phyloP scores from a whole-genome alignment of 2,797 vertebrate species.

The Anniella stebbinsi region DNA sequence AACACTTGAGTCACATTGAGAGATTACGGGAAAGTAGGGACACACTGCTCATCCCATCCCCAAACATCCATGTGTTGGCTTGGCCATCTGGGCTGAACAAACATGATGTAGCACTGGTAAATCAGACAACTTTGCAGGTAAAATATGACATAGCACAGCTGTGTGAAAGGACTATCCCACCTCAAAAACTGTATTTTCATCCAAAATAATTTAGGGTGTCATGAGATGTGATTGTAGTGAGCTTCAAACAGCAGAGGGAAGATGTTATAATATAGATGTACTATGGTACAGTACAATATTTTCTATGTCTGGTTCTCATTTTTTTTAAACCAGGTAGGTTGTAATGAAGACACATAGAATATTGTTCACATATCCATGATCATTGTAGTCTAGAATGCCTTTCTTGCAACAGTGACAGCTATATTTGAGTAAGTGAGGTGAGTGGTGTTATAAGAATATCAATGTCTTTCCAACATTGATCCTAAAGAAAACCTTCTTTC shows the following conservation, averaged over 20 bases:
- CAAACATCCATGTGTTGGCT: not conserved
- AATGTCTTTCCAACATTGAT: constrained; percentile 1
- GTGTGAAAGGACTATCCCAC: not conserved
- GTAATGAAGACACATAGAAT: not conserved
- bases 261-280: not conserved
- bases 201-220: not conserved
- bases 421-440: constrained; percentile 51
- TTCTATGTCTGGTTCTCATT: not conserved
- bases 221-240: not conserved
- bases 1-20: not conserved
- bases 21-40: not conserved
- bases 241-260: not conserved
- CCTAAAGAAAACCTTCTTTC: constrained; percentile 43
- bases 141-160: not conserved
- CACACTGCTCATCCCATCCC: not conserved
- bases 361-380: not conserved
- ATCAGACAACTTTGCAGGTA: not conserved
- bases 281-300: not conserved
- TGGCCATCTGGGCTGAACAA: not conserved
- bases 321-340: not conserved
- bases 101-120: not conserved
- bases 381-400: not conserved
- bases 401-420: constrained; percentile 12
- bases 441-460: constrained; percentile 33
- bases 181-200: not conserved